These are phyloP conservation scores for Papilio aristodemus DNA, from an alignment of 1,140 invertebrate genomes.

Conservation along the genomic window DNA sequence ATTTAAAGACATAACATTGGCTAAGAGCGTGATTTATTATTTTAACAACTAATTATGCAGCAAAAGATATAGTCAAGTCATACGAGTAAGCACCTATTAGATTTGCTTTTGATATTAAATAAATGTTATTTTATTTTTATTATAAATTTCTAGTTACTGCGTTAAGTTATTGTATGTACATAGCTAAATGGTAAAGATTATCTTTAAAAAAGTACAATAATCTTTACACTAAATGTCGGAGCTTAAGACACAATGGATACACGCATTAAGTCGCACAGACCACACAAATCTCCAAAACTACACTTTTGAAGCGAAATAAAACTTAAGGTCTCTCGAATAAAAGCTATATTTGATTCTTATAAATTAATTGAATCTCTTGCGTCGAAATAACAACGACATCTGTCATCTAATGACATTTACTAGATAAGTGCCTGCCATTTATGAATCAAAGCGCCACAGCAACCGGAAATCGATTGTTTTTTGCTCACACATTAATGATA, in stretches of 20 bases:
- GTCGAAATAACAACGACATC: slow-evolving; percentile 11
- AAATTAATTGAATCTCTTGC: not conserved
- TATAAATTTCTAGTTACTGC: too few relatives aligned
- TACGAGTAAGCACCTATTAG: too few relatives aligned
- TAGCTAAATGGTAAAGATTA: too few relatives aligned
- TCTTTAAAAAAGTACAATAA: too few relatives aligned
- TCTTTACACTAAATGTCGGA: not conserved
- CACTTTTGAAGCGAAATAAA: not conserved
- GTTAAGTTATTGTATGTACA: too few relatives aligned
- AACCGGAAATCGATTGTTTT: slow-evolving; percentile 1
- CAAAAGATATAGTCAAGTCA: too few relatives aligned
- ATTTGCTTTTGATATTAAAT: too few relatives aligned
- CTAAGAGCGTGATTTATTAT: too few relatives aligned
- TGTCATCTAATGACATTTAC: slow-evolving; percentile 17
- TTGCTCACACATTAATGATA: not conserved
- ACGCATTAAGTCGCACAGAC: not conserved
- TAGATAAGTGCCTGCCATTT: not conserved
- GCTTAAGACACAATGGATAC: slow-evolving; percentile 9
- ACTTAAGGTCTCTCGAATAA: not conserved
- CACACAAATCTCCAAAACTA: not conserved
- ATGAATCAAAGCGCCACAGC: not conserved
- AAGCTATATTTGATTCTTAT: not conserved
- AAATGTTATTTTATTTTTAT: too few relatives aligned
- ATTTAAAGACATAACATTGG: too few relatives aligned
- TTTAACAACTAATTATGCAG: too few relatives aligned